Evolutionary conservation across 1,140 invertebrate species (phyloP), one percentile per base, ranked within the genome.

Genomic region (Drosophila takahashii): DNA sequence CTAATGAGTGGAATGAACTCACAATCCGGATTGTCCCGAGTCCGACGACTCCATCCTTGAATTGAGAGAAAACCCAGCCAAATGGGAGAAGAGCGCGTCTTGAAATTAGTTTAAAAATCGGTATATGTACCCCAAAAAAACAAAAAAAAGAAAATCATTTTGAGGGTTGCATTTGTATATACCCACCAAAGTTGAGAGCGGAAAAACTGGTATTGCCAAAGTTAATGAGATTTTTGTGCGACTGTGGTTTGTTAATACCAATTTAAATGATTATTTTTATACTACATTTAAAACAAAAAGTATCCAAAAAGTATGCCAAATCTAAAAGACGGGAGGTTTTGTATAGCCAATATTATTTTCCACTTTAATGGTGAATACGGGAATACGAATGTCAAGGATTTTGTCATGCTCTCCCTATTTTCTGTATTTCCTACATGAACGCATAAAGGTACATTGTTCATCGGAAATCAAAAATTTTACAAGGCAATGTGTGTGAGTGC

Each of bases 1-100:
- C 84, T 87, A 87, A 87, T 87, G 80, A 87, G 84, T 74, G 72
- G 80, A 89, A 87, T 87, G 84, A 87, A 87, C 84, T 84, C 66
- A 10, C 26, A 56, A 16, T 58, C 37, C 44, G 52, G 36, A 72
- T 59, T 59, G 69, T 45, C 54, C 53, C 37, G 69, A 75, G 54
- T 67, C 57, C 50, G 70, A 42, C 47, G 53, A 65, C 22, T 45
- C 29, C 42, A 74, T 76, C 53, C 45, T 42, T 58, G 56, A 48
- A 70, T 64, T 42, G 76, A 58, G 56, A 62, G 54, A 52, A 78
- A 65, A 56, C 27, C 10, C 45, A 64, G 37, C 18, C 39, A n/a
- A 58, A 44, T 42, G 52, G 71, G 42, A 42, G 32, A 26, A 76
- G 47, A 41, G 45, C 16, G 54, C 57, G 66, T 44, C 69, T 41